phyloP scores from a whole-genome alignment of 2,113 vertebrate species.

The Microcebus jonahi region DNA sequence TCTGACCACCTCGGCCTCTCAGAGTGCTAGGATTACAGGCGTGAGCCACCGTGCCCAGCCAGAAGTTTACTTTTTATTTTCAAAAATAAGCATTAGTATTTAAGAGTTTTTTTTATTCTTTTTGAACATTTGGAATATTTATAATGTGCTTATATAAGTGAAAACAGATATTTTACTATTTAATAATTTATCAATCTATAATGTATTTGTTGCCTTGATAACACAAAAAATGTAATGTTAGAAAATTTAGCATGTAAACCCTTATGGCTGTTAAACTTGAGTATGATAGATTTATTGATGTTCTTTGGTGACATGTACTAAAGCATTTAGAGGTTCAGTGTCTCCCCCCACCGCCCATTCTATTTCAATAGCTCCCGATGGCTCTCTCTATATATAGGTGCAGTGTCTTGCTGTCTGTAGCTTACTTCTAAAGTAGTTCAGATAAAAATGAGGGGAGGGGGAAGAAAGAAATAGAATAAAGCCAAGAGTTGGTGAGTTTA shows the following conservation, averaged over 20 bases:
- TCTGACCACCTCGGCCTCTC: too few relatives aligned
- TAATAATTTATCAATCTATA: slow-evolving; percentile 7
- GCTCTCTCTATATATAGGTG: background rate
- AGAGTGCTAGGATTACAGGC: too few relatives aligned
- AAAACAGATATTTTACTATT: background rate
- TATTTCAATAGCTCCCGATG: too few relatives aligned
- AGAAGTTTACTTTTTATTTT: slow-evolving; percentile 41
- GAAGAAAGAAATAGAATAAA: background rate
- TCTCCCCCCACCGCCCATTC: background rate
- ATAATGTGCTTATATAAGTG: slow-evolving; percentile 20
- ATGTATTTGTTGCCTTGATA: slow-evolving; percentile 23
- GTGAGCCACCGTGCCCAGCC: too few relatives aligned
- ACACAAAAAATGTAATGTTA: background rate
- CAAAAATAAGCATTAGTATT: background rate
- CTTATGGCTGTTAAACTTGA: background rate
- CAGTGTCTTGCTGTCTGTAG: background rate
- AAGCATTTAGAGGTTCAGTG: slow-evolving; percentile 6
- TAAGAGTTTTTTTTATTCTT: background rate
- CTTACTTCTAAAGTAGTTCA: background rate
- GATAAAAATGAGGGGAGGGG: background rate
- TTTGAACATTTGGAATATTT: background rate
- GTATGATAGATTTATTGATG: background rate
- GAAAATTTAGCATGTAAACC: background rate
- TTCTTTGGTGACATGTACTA: background rate
- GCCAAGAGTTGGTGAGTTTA: slow-evolving; percentile 6